Base-by-base conservation (phyloP, 2,113 vertebrate genomes). In the Carollia perspicillata region DNA sequence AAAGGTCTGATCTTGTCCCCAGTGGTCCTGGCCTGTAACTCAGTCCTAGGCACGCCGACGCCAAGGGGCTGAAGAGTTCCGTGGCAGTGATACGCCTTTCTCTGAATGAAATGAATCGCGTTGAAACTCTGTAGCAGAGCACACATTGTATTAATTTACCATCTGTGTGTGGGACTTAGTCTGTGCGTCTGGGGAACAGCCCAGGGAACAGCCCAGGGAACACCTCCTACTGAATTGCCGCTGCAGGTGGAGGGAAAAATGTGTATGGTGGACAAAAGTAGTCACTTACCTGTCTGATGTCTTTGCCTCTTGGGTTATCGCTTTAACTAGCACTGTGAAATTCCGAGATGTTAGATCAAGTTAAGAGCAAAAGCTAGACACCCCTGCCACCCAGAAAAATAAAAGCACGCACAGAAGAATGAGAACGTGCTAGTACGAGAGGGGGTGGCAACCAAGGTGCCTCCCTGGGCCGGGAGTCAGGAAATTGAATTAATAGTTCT, bases 261-360 rank as follows among this genome's bases (percentile, higher is more conserved):
- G 20, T 68, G 49, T 40, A 6, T 69, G 74, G n/a, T 89, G 60
- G 44, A 40, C 37, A 51, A 66, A 58, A 22, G 53, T 18, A 42
- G 20, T 51, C 42, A 18, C 37, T 65, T 6, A 75, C 53, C 84
- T 5, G 10, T 14, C 18, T 58, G 42, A 60, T 77, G 51, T 37
- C 22, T 65, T 93, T 69, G 40, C 18, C 85, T 58, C 11, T 80
- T 88, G 63, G 33, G 11, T 71, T 77, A 77, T 37, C 68, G 51
- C 79, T 84, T 90, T 93, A 84, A 74, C 79, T 93, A 89, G 33
- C 44, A 69, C 33, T 5, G 33, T 65, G 65, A 75, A 79, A 79
- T 74, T 84, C 47, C 23, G 53, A 90, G 60, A 13, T 84, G 55
- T 51, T 63, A 5, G 83, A 40, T 74, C n/a, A 94, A 23, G 87